phyloP scores from a whole-genome alignment of 64 coral and sea anemone genomes.

The Astreopora myriophthalma region DNA sequence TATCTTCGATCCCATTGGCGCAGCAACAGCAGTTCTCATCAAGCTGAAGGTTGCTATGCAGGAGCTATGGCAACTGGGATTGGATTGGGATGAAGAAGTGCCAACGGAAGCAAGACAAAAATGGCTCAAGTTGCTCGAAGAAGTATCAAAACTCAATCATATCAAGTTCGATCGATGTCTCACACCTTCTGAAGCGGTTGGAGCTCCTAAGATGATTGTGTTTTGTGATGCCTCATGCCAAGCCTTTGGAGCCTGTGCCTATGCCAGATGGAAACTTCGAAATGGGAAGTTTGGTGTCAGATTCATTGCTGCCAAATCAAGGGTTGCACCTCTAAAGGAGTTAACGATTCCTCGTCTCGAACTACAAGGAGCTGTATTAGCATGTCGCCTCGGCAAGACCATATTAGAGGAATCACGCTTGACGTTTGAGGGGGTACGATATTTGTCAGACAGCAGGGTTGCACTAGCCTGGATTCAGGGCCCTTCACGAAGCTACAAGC shows the following conservation, averaged over 20 bases:
- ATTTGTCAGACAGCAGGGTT: slow-evolving; percentile 19
- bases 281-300: neutral
- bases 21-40: slow-evolving; percentile 25
- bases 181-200: slow-evolving; percentile 3
- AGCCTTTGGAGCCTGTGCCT: slow-evolving; percentile 66
- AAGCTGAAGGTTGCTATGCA: slow-evolving; percentile 51
- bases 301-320: slow-evolving; percentile 18
- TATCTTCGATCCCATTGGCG: slow-evolving; percentile 54
- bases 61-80: slow-evolving; percentile 30
- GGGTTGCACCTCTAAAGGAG: slow-evolving; percentile 27
- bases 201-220: neutral
- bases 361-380: slow-evolving; percentile 18
- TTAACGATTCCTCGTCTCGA: slow-evolving; percentile 15
- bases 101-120: slow-evolving; percentile 3
- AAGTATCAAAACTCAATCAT: neutral
- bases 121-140: slow-evolving; percentile 31
- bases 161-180: slow-evolving; percentile 49
- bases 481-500: slow-evolving; percentile 8
- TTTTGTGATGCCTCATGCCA: slow-evolving; percentile 47
- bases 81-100: slow-evolving; percentile 57
- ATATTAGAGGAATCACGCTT: slow-evolving; percentile 24
- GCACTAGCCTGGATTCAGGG: slow-evolving; percentile 36
- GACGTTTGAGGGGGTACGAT: neutral
- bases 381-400: neutral
- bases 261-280: neutral